Conservation (phyloP, 2,113 vertebrate species). For the Noturus placidus region DNA sequence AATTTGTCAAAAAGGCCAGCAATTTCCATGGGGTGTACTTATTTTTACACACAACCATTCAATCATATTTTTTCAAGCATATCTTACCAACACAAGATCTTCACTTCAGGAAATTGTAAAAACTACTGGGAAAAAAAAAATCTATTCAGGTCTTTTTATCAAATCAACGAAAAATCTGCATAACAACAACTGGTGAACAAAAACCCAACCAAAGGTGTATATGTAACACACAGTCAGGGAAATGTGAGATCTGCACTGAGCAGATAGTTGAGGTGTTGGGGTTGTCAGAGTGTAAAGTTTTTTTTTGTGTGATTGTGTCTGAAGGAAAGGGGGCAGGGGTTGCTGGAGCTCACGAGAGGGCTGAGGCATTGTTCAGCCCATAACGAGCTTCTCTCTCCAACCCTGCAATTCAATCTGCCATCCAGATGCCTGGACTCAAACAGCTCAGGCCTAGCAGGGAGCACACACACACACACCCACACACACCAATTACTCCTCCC, state of each 20-base stretch:
- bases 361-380: conserved; percentile 68
- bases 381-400: conserved; percentile 70
- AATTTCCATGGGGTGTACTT: too few species aligned
- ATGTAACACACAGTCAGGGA: background rate
- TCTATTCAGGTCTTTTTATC: background rate
- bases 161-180: background rate
- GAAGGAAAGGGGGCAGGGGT: background rate
- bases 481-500: conserved; percentile 65
- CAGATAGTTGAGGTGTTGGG: background rate
- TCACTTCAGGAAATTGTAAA: background rate
- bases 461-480: conserved; percentile 29
- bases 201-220: background rate
- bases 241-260: background rate
- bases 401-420: conserved; percentile 68
- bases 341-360: conserved; percentile 41
- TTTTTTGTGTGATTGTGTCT: background rate
- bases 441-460: conserved; percentile 49
- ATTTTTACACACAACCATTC: too few species aligned
- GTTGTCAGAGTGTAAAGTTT: background rate
- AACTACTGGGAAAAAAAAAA: background rate
- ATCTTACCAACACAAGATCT: background rate
- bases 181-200: background rate
- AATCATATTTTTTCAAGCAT: background rate
- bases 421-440: conserved; percentile 66
- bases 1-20: too few species aligned